Evolutionary conservation across 2,113 vertebrate species (phyloP), one percentile per base, ranked within the genome.

Genomic region (Ageneiosus marmoratus): DNA sequence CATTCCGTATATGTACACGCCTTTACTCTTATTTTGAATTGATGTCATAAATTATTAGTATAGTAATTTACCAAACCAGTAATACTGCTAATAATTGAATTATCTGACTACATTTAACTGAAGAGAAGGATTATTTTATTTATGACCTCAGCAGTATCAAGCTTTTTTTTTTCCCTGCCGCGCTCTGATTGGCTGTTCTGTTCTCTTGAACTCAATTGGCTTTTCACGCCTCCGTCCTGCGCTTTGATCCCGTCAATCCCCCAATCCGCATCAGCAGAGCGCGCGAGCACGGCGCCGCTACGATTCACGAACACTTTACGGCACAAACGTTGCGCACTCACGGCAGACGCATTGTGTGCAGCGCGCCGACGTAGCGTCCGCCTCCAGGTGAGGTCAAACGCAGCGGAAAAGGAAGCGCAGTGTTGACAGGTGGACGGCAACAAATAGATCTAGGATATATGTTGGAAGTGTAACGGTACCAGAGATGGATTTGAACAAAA

Each of bases 351-450:
- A 1, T 7, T 5, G 4, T 2, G 7, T 10, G 0, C 1, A 88
- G 83, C 90, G 89, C 12, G 75, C 27, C 60, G 80, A 51, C 22
- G 85, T 84, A 37, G 32, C 76, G 11, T 79, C 78, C 84, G 89
- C 90, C 88, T 91, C 81, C 93, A 94, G 94, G 94, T 95, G 93
- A 93, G 92, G 91, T 93, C 90, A 92, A 89, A 92, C 88, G 90
- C 87, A 67, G 89, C 79, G 88, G 87, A 75, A 86, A 83, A 79
- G 88, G 90, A 92, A 91, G 85, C 72, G 89, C 85, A 77, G 89
- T 86, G 90, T 83, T 86, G 92, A 89, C 93, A 91, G 91, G 93
- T 93, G 90, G 86, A 90, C 80, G 81, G 48, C 86, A 65, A 3
- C 8, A 2, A 65, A 48, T n/a, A 48, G 12, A 48, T 29, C 16